A percentile compares a stretch with the other conserved stretches of the same genome.
These are phyloP conservation scores for Rhamnusium bicolor DNA, from an alignment of 2,888 invertebrate species.

Conservation along the genomic window DNA sequence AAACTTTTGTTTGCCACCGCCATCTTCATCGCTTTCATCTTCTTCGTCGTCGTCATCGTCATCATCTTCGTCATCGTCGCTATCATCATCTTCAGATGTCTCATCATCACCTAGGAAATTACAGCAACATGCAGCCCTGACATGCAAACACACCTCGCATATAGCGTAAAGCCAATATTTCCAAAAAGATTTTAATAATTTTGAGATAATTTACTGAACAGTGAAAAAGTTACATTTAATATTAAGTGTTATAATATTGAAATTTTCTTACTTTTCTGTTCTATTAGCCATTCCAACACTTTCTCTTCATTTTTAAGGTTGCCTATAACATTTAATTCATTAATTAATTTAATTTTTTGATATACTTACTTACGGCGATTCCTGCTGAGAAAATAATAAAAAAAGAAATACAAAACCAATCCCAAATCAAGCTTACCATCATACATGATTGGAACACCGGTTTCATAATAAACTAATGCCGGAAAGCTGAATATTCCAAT, in stretches of 20 bases:
- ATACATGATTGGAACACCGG: conserved; percentile 94
- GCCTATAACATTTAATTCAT: conserved; percentile 78
- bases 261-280: conserved; percentile 95
- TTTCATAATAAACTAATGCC: conserved; percentile 93
- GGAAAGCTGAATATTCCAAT: conserved; percentile 95
- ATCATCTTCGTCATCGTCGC: conserved; percentile 69
- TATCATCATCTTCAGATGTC: conserved; percentile 72
- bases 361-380: conserved; percentile 39
- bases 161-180: conserved; percentile 50
- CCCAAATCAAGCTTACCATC: conserved; percentile 81
- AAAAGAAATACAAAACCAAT: conserved; percentile 33
- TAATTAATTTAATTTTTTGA: conserved; percentile 35
- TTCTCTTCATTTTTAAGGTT: conserved; percentile 95
- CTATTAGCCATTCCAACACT: conserved; percentile 96
- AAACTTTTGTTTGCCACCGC: conserved; percentile 66
- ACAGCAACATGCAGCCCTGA: conserved; percentile 68
- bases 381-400: conserved; percentile 41
- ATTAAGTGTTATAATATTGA: conserved; percentile 65
- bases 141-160: conserved; percentile 65
- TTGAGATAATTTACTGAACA: conserved; percentile 28
- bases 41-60: conserved; percentile 74
- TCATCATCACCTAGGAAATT: conserved; percentile 71
- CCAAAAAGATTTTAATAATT: conserved; percentile 14
- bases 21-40: conserved; percentile 70
- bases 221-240: conserved; percentile 42